A percentile compares a stretch with the other conserved stretches of the same genome.
phyloP scores from a whole-genome alignment of 2,888 invertebrate species.

The Parelbella ahira region DNA sequence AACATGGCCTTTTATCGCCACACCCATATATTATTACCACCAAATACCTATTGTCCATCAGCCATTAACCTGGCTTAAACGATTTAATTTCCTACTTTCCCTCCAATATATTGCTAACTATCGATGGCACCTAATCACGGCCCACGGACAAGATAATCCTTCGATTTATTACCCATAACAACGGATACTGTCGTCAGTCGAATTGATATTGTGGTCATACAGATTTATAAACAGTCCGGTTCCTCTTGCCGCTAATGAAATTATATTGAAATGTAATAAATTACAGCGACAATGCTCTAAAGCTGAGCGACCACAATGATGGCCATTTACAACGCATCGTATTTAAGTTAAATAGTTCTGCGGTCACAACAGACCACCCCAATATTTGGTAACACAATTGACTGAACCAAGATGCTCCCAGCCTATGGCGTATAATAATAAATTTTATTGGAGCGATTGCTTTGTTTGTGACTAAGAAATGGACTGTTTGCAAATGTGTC shows the following conservation, averaged over 20 bases:
- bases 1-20: constrained; percentile 13
- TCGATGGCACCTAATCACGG: constrained; percentile 69
- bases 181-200: constrained; percentile 62
- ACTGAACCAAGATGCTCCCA: constrained; percentile 43
- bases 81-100: constrained; percentile 74
- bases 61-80: constrained; percentile 68
- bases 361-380: constrained; percentile 61
- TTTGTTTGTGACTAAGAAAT: too few relatives aligned
- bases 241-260: constrained; percentile 65
- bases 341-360: constrained; percentile 60
- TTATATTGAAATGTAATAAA: constrained; percentile 72
- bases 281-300: constrained; percentile 52
- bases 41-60: constrained; percentile 50
- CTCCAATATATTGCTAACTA: constrained; percentile 51
- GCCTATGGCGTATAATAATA: constrained; percentile 24
- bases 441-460: constrained; percentile 47
- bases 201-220: constrained; percentile 55
- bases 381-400: constrained; percentile 50
- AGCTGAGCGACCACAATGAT: constrained; percentile 55
- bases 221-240: constrained; percentile 65
- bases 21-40: constrained; percentile 46
- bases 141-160: constrained; percentile 74
- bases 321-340: constrained; percentile 51
- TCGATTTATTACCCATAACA: constrained; percentile 72
- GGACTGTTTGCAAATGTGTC: too few relatives aligned